Percentiles rank a stretch among this genome's conserved stretches.
These are phyloP conservation scores for Ceratosolen fusciceps DNA, from an alignment of 1,140 invertebrate genomes.

Conservation along the genomic window DNA sequence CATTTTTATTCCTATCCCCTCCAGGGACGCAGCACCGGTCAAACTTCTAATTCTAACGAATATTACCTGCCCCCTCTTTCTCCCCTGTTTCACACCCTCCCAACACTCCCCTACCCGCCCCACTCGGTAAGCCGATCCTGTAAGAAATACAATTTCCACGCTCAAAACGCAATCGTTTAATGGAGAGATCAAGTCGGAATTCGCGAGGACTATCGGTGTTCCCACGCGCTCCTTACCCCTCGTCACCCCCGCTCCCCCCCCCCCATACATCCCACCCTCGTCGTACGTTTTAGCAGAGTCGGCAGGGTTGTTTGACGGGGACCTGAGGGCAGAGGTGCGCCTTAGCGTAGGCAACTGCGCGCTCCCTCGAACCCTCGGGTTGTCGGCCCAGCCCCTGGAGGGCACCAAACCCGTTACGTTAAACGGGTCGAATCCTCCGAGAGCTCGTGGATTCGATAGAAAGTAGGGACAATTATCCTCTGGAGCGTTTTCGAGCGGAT, in stretches of 20 bases:
- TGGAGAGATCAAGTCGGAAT: background rate
- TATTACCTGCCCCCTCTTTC: too few relatives aligned
- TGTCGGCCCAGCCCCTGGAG: conserved; percentile 32
- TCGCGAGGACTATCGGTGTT: background rate
- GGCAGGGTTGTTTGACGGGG: background rate
- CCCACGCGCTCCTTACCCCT: too few relatives aligned
- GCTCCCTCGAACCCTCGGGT: conserved; percentile 23
- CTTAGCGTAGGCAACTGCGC: conserved; percentile 45
- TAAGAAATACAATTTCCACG: too few relatives aligned
- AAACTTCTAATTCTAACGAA: too few relatives aligned
- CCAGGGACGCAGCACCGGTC: too few relatives aligned
- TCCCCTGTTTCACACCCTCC: too few relatives aligned
- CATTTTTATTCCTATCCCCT: too few relatives aligned
- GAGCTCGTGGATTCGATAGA: background rate
- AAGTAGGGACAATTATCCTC: background rate
- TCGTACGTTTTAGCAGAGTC: background rate
- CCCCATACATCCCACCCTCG: background rate
- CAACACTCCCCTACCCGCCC: too few relatives aligned
- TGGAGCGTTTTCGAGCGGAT: background rate
- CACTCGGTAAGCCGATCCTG: too few relatives aligned
- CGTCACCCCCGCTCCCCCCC: background rate
- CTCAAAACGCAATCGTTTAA: too few relatives aligned
- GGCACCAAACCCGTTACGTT: conserved; percentile 56
- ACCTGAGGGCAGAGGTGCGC: too few relatives aligned
- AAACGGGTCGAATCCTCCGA: background rate